These are phyloP conservation scores for Drosophila seguyi DNA, from an alignment of 1,140 invertebrate genomes.

Conservation along the genomic window DNA sequence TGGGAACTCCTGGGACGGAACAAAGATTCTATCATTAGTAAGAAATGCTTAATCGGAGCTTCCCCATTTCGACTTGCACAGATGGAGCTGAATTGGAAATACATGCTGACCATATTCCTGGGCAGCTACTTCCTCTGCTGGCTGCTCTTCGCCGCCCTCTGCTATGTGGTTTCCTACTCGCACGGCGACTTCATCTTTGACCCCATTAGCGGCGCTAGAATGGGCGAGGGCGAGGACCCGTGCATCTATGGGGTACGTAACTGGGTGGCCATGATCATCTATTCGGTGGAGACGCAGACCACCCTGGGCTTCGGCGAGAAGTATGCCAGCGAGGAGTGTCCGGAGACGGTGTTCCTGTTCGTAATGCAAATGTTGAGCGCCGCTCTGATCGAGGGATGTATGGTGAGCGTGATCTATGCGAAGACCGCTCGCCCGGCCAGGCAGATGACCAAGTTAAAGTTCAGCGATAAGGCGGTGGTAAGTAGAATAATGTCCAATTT, in stretches of 20 bases:
- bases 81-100: slow-evolving; percentile 88
- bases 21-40: neutral
- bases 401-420: slow-evolving; percentile 88
- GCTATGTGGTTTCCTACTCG: slow-evolving; percentile 86
- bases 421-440: slow-evolving; percentile 87
- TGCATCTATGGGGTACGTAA: slow-evolving; percentile 86
- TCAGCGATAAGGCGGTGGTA: slow-evolving; percentile 88
- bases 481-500: slow-evolving; percentile 23
- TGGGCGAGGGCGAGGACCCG: slow-evolving; percentile 73
- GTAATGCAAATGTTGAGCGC: slow-evolving; percentile 87
- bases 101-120: slow-evolving; percentile 87
- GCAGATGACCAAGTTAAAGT: slow-evolving; percentile 86
- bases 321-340: slow-evolving; percentile 93
- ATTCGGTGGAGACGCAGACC: slow-evolving; percentile 88
- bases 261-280: slow-evolving; percentile 87
- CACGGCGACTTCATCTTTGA: slow-evolving; percentile 86
- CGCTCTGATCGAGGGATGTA: slow-evolving; percentile 86
- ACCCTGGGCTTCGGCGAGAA: slow-evolving; percentile 90
- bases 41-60: neutral
- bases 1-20: slow-evolving; percentile 1
- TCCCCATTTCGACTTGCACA: slow-evolving; percentile 43
- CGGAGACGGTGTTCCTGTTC: slow-evolving; percentile 92
- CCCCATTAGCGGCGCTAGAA: slow-evolving; percentile 58
- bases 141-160: slow-evolving; percentile 86
- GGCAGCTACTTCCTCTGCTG: slow-evolving; percentile 86